phyloP scores from a whole-genome alignment of 2,113 vertebrate genomes.

The Pelecanus crispus region DNA sequence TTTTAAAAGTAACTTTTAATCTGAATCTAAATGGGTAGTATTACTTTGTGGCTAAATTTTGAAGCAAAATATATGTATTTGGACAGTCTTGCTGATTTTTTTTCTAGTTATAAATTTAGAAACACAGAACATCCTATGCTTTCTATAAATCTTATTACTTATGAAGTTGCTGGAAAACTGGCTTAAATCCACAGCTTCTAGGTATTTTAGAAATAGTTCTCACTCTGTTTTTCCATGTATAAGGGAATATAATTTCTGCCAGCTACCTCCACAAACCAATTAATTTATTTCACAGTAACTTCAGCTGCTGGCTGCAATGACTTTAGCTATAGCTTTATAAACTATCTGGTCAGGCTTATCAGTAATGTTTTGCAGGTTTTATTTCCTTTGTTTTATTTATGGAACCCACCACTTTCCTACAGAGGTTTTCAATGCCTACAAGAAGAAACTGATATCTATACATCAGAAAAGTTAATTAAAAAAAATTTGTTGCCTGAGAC shows the following conservation, averaged over 20 bases:
- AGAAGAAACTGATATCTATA: neutral
- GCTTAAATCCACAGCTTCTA: neutral
- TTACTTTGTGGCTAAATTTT: neutral
- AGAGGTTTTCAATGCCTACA: neutral
- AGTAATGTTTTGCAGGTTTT: neutral
- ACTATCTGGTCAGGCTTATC: neutral
- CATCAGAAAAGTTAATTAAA: neutral
- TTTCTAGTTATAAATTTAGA: constrained; percentile 32
- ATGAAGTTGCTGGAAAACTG: constrained; percentile 34
- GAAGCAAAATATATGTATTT: neutral
- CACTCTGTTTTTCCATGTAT: neutral
- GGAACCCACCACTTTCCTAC: neutral
- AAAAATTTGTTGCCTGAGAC: neutral
- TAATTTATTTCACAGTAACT: constrained; percentile 20
- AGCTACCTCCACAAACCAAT: neutral
- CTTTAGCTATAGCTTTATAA: neutral
- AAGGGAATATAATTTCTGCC: neutral
- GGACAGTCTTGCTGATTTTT: neutral
- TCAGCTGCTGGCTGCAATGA: neutral
- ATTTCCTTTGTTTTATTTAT: neutral
- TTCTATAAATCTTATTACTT: constrained; percentile 39
- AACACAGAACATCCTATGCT: neutral
- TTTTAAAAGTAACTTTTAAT: neutral
- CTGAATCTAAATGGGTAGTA: neutral
- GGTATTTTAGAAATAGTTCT: neutral